These are phyloP conservation scores for Papilio gigon DNA, from an alignment of 2,888 invertebrate genomes.

Conservation along the genomic window DNA sequence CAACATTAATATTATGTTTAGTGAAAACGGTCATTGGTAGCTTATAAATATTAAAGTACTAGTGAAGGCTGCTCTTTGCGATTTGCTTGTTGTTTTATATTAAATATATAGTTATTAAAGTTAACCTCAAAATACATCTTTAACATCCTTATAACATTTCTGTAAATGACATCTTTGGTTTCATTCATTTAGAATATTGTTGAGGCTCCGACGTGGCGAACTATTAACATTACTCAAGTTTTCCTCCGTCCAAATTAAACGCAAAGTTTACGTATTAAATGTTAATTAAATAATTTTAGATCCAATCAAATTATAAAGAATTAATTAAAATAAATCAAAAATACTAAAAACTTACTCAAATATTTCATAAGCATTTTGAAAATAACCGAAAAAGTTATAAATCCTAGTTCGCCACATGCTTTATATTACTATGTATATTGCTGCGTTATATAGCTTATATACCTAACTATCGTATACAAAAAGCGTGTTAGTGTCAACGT, in stretches of 20 bases:
- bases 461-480: constrained; percentile 53
- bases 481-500: constrained; percentile 40
- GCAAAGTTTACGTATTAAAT: too few species aligned
- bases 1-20: too few species aligned
- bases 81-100: constrained; percentile 31
- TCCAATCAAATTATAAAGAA: too few species aligned
- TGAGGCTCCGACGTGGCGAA: constrained; percentile 30
- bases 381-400: too few species aligned
- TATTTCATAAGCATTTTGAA: too few species aligned
- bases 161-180: constrained; percentile 33
- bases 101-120: constrained; percentile 38
- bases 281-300: too few species aligned
- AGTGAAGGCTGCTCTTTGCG: constrained; percentile 30
- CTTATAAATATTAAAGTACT: constrained; percentile 23
- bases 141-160: constrained; percentile 38
- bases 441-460: constrained; percentile 39
- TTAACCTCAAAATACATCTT: constrained; percentile 39
- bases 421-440: constrained; percentile 30
- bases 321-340: too few species aligned
- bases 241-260: too few species aligned
- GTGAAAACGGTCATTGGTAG: constrained; percentile 17
- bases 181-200: constrained; percentile 36
- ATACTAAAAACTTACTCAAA: too few species aligned
- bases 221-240: neutral
- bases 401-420: constrained; percentile 31